Conservation (phyloP, 2,888 invertebrate genomes). For the Pomacea canaliculata region DNA sequence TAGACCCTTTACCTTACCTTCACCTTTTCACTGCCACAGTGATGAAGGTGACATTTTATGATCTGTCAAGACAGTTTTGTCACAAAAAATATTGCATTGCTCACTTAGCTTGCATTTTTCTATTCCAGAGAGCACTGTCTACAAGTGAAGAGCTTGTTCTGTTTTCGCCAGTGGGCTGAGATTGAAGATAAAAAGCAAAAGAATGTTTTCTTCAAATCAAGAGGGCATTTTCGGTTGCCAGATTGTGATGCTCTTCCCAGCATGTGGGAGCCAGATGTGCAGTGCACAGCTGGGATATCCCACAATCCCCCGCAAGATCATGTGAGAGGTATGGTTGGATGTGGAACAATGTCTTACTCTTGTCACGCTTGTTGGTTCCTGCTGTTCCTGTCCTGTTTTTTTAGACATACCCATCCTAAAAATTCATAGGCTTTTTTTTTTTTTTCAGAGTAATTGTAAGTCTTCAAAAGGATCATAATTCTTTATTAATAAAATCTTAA, state of each 20-base stretch:
- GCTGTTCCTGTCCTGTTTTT: too few relatives aligned
- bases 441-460: too few relatives aligned
- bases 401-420: too few relatives aligned
- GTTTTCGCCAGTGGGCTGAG: slow-evolving; percentile 92
- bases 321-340: not conserved
- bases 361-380: too few relatives aligned
- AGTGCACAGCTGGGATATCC: slow-evolving; percentile 87
- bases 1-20: too few relatives aligned
- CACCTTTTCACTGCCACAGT: too few relatives aligned
- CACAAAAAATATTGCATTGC: too few relatives aligned
- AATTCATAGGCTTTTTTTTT: too few relatives aligned
- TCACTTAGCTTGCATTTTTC: not conserved
- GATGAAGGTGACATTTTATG: too few relatives aligned
- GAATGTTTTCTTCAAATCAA: slow-evolving; percentile 82
- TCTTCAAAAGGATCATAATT: not conserved
- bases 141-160: slow-evolving; percentile 90
- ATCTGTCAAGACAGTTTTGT: too few relatives aligned
- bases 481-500: slow-evolving; percentile 4
- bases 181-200: slow-evolving; percentile 87
- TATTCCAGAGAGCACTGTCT: slow-evolving; percentile 85
- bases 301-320: slow-evolving; percentile 80
- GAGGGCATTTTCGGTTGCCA: slow-evolving; percentile 89
- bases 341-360: not conserved
- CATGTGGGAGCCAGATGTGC: slow-evolving; percentile 74
- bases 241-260: slow-evolving; percentile 86